Conservation (phyloP, 2,113 vertebrate genomes). For the Gallinago undulata region DNA sequence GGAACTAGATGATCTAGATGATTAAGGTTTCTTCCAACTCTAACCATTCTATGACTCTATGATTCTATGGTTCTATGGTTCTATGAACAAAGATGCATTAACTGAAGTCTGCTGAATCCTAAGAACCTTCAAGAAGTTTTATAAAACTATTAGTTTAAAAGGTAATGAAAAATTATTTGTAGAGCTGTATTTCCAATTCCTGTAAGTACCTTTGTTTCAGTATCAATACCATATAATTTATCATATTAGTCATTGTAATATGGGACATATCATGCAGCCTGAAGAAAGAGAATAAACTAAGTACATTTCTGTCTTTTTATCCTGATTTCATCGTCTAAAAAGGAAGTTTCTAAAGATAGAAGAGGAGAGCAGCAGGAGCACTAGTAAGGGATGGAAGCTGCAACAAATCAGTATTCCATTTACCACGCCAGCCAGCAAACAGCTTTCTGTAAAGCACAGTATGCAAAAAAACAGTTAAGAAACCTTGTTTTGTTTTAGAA, state of each 20-base stretch:
- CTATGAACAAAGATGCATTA: background rate
- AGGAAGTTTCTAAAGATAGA: slow-evolving; percentile 48
- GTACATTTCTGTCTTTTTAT: slow-evolving; percentile 13
- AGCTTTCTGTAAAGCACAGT: slow-evolving; percentile 4
- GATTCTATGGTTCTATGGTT: background rate
- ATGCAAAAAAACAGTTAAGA: slow-evolving; percentile 18
- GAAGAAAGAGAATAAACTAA: slow-evolving; percentile 25
- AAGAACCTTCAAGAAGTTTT: background rate
- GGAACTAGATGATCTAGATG: background rate
- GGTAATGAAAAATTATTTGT: background rate
- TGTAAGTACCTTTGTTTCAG: slow-evolving; percentile 3
- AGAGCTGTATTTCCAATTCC: background rate
- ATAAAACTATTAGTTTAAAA: background rate
- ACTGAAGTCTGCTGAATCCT: background rate
- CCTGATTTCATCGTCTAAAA: background rate
- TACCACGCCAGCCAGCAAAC: background rate
- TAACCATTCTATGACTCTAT: background rate
- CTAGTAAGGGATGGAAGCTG: slow-evolving; percentile 9
- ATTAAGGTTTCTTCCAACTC: background rate
- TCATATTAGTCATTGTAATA: background rate
- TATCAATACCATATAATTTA: background rate
- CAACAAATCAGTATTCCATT: slow-evolving; percentile 44
- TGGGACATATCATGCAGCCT: background rate
- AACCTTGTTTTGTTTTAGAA: background rate
- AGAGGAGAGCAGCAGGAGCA: slow-evolving; percentile 30